Evolutionary conservation across 2,888 invertebrate genomes (phyloP).

Genomic region (Sphinx pinastri): DNA sequence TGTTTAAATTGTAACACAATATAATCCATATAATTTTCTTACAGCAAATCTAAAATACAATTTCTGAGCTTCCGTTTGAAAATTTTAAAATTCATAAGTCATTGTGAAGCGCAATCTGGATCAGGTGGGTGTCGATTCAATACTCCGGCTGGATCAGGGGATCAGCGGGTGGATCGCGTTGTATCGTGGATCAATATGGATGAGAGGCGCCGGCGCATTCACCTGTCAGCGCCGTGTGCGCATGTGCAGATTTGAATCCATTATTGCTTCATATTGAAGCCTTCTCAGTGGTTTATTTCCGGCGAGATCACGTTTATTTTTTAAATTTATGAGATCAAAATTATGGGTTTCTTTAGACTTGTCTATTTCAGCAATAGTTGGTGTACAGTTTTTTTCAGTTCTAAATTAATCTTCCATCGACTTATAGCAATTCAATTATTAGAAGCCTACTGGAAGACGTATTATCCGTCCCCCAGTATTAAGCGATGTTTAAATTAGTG

Average conservation of each 20-base stretch:
- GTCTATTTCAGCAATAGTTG: no score
- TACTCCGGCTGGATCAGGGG: conserved; percentile 57
- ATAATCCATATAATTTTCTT: neutral
- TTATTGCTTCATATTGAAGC: conserved; percentile 1
- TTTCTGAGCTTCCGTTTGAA: conserved; percentile 16
- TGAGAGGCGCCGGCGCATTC: conserved; percentile 66
- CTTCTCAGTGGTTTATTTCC: conserved; percentile 10
- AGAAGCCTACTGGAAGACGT: neutral
- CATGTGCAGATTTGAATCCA: conserved; percentile 22
- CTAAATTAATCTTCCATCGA: no score
- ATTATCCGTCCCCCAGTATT: neutral
- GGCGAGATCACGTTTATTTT: neutral
- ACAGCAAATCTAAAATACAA: conserved; percentile 3
- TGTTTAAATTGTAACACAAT: neutral
- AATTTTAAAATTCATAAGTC: conserved; percentile 51
- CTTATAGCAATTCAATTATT: no score
- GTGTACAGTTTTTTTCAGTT: no score
- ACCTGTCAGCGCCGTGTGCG: conserved; percentile 58
- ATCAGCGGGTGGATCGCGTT: conserved; percentile 49
- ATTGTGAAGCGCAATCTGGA: conserved; percentile 53
- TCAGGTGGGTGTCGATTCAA: conserved; percentile 55
- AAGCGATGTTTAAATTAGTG: conserved; percentile 20
- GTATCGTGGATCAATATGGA: conserved; percentile 70
- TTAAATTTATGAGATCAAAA: neutral
- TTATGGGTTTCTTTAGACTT: no score